Evolutionary conservation across 2,888 invertebrate species (phyloP), one percentile per base, ranked within the genome.

Genomic region (Hydrotaea cyrtoneurina): DNA sequence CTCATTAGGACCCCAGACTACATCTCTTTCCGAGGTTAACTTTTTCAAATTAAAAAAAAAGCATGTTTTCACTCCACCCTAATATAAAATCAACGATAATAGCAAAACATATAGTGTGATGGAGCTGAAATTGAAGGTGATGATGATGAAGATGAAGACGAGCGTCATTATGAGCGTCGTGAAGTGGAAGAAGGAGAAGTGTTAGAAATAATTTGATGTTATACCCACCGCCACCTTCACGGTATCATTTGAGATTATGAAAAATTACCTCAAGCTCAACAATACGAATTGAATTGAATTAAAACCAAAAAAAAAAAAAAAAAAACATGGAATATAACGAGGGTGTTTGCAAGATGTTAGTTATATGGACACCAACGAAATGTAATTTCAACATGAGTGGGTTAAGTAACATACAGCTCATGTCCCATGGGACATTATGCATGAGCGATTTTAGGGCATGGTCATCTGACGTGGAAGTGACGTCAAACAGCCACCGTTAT

Each of bases 211-310:
- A 80, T 75, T 62, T 80, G 74, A 83, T 55, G 83, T 62, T 78
- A 17, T 81, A 23, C 7, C 31, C 62, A 62, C 26, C 62, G 17
- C 84, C 84, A 78, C 81, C 81, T 84, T 84, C 84, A 73, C 57
- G 81, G 81, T 81, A 81, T 84, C 80, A 81, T 78, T 84, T 76
- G 72, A 72, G 72, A 81, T 78, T 78, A 81, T 78, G 43, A 84
- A 81, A 84, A 84, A 78, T 81, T 76, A 81, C 66, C 39, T 73
- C 31, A 39, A 80, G 77, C 59, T 36, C 76, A 83, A 80, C 50
- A 55, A 82, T 53, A 39, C 39, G 11, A 26, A 31, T 23, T 59
- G 31, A 36, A 64, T 57, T 57, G 36, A 50, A 39, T 77, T 43
- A 36, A 46, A 66, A 31, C 31, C 2, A 2, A 64, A 55, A 26